Conservation (phyloP, 2,797 vertebrate species). For the Takifugu ocellatus region DNA sequence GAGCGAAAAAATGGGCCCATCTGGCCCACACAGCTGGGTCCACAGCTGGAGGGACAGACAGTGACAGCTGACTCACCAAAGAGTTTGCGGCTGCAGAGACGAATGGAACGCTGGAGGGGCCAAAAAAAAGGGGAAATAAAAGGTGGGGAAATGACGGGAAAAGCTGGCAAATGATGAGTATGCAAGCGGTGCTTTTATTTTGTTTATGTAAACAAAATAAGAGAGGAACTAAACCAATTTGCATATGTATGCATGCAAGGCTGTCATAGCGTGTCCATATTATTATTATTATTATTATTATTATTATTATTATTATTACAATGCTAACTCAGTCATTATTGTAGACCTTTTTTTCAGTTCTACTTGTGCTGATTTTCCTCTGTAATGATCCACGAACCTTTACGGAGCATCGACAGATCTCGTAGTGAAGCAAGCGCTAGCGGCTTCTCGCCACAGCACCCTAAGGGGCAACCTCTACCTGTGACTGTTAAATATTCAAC, state of each 20-base stretch:
- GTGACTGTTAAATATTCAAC: constrained; percentile 58
- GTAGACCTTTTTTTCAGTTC: too few species aligned
- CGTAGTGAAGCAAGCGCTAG: constrained; percentile 24
- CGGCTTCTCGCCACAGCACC: constrained; percentile 21
- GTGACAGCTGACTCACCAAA: constrained; percentile 63
- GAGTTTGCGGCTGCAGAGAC: constrained; percentile 43
- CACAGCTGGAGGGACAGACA: constrained; percentile 70
- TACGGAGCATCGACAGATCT: constrained; percentile 19
- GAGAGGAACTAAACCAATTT: too few species aligned
- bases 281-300: too few species aligned
- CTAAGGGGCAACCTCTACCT: constrained; percentile 31
- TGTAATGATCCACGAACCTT: not conserved
- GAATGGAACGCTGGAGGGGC: constrained; percentile 47
- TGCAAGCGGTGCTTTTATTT: constrained; percentile 22
- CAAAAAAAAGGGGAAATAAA: constrained; percentile 15
- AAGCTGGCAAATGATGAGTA: constrained; percentile 6
- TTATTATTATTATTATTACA: not conserved
- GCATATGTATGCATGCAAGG: too few species aligned
- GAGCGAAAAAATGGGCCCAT: constrained; percentile 61
- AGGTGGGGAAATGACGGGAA: constrained; percentile 14
- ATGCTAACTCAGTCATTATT: not conserved
- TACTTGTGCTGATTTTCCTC: not conserved
- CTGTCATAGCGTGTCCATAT: too few species aligned
- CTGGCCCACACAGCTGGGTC: constrained; percentile 69
- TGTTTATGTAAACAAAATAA: not conserved